Percentiles rank a stretch among this genome's conserved stretches.
Evolutionary conservation across 2,888 invertebrate genomes (phyloP).

Genomic region (Sisyra nigra): DNA sequence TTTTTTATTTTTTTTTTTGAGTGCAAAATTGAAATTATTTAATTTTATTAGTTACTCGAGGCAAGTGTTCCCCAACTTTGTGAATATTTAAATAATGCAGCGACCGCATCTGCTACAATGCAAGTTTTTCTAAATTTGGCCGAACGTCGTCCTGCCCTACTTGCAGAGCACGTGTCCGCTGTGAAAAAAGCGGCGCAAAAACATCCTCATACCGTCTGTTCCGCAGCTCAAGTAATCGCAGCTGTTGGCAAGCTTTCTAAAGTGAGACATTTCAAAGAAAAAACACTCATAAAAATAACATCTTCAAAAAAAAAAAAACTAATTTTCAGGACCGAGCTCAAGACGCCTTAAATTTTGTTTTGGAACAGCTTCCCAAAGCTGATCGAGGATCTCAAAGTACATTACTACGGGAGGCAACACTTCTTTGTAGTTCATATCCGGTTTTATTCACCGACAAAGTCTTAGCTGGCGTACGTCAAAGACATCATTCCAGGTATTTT

Average conservation of each 20-base stretch:
- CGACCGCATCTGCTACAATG: constrained; percentile 45
- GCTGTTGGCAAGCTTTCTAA: constrained; percentile 54
- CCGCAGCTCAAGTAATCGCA: constrained; percentile 53
- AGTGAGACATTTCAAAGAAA: constrained; percentile 24
- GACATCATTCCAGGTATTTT: constrained; percentile 31
- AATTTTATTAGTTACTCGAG: constrained; percentile 44
- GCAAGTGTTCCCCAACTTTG: constrained; percentile 68
- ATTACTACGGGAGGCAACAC: constrained; percentile 62
- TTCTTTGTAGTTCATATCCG: constrained; percentile 66
- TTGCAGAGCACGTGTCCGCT: constrained; percentile 52
- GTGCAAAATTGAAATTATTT: constrained; percentile 5
- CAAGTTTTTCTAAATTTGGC: constrained; percentile 63
- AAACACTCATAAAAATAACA: neutral
- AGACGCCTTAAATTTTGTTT: constrained; percentile 65
- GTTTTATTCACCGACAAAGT: constrained; percentile 66
- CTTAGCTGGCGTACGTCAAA: constrained; percentile 53
- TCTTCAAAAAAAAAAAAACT: neutral
- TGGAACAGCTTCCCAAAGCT: constrained; percentile 53
- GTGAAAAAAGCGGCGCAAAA: constrained; percentile 52
- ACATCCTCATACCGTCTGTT: constrained; percentile 43
- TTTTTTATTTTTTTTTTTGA: neutral
- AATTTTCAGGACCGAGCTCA: constrained; percentile 54
- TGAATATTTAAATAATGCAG: constrained; percentile 49
- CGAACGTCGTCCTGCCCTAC: constrained; percentile 47
- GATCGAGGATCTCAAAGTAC: constrained; percentile 59